phyloP scores from a whole-genome alignment of 2,797 vertebrate genomes.

The Myripristis jacobus region DNA sequence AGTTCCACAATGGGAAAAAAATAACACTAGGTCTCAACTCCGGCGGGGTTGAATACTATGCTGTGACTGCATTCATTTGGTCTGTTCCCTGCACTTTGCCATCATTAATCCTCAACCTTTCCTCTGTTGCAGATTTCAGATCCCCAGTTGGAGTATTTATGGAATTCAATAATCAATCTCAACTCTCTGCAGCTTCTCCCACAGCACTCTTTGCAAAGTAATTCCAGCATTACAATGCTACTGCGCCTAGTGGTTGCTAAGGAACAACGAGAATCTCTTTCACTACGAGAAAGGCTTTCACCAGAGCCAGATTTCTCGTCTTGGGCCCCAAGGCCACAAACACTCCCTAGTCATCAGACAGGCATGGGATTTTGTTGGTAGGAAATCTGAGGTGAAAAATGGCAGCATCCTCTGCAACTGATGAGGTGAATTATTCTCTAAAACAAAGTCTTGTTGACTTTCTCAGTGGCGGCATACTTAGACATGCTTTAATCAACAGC shows the following conservation, averaged over 20 bases:
- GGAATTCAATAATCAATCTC: slow-evolving; percentile 70
- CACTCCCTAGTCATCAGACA: slow-evolving; percentile 17
- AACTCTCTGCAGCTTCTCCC: slow-evolving; percentile 52
- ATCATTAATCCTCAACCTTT: slow-evolving; percentile 53
- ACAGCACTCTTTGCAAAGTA: slow-evolving; percentile 42
- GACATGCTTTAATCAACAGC: background rate
- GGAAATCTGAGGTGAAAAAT: slow-evolving; percentile 10
- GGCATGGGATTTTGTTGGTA: background rate
- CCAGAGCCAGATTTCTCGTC: slow-evolving; percentile 49
- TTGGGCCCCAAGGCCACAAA: slow-evolving; percentile 57
- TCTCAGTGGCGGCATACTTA: background rate
- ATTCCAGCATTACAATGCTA: slow-evolving; percentile 60
- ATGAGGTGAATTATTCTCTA: background rate
- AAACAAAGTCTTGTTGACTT: background rate
- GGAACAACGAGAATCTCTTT: slow-evolving; percentile 74
- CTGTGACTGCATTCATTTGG: slow-evolving; percentile 32
- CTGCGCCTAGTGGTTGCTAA: slow-evolving; percentile 75
- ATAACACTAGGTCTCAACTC: slow-evolving; percentile 34
- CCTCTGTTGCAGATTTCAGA: slow-evolving; percentile 39
- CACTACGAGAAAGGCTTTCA: slow-evolving; percentile 40
- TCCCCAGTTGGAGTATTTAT: slow-evolving; percentile 46
- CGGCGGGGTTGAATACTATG: slow-evolving; percentile 33
- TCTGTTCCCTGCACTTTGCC: slow-evolving; percentile 22
- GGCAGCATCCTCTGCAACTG: background rate
- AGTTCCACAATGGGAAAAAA: slow-evolving; percentile 53